Evolutionary conservation across 1,140 invertebrate genomes (phyloP).

Genomic region (Matsumurasca onukii): DNA sequence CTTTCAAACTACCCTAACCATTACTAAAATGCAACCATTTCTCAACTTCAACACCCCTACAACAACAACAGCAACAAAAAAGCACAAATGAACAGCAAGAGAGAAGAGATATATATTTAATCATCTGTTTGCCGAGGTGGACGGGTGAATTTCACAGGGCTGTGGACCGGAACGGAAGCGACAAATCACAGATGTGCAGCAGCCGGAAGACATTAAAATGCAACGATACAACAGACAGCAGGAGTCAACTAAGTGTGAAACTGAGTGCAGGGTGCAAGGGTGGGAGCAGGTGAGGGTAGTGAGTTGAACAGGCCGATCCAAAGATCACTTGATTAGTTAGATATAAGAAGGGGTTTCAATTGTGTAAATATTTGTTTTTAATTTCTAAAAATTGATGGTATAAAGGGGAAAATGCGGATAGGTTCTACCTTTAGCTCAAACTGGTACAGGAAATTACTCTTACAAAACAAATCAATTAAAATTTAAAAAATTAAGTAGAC

Average conservation of each 20-base stretch:
- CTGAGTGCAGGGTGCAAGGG: background rate
- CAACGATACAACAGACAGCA: background rate
- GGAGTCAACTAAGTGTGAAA: background rate
- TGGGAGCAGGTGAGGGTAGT: background rate
- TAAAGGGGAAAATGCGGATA: background rate
- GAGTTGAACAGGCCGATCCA: background rate
- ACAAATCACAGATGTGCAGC: conserved; percentile 21
- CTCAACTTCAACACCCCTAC: no score
- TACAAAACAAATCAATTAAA: no score
- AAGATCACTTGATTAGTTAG: background rate
- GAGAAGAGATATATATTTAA: conserved; percentile 14
- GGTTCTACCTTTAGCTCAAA: no score
- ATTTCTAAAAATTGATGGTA: background rate
- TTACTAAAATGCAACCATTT: no score
- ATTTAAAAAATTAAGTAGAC: no score
- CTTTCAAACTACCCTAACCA: no score
- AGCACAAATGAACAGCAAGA: no score
- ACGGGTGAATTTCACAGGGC: conserved; percentile 8
- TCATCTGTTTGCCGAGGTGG: conserved; percentile 1
- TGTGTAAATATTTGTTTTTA: background rate
- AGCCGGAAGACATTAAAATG: conserved; percentile 20
- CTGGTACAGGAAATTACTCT: no score
- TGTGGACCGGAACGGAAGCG: background rate
- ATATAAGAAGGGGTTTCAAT: background rate
- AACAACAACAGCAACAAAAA: no score